Percentiles rank a stretch among this genome's conserved stretches.
phyloP scores from a whole-genome alignment of 64 coral and sea anemone genomes.

The Stichodactyla mertensii region DNA sequence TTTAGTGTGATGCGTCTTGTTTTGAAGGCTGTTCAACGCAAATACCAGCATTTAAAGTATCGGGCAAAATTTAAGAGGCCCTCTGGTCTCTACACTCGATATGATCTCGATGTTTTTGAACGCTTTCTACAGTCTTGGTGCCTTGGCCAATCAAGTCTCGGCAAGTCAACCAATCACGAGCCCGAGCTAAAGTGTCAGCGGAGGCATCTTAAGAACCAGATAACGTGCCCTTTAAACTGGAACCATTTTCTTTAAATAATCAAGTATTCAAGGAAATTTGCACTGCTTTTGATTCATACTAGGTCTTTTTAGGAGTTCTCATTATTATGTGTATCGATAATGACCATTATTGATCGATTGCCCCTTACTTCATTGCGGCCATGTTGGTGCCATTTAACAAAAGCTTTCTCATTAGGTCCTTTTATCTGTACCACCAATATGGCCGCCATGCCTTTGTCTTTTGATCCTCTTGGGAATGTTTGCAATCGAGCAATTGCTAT shows the following conservation, averaged over 20 bases:
- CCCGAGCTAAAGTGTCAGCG: background rate
- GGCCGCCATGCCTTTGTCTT: too few species aligned
- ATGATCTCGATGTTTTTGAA: background rate
- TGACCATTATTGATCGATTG: too few species aligned
- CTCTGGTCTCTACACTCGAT: background rate
- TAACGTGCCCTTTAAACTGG: background rate
- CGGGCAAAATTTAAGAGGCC: background rate
- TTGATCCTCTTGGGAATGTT: too few species aligned
- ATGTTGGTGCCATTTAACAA: too few species aligned
- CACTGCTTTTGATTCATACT: background rate
- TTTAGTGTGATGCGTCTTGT: background rate
- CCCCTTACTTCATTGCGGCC: too few species aligned
- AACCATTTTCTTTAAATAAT: background rate
- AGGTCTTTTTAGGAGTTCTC: background rate
- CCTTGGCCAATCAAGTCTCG: background rate
- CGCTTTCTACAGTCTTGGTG: background rate
- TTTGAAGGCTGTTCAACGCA: background rate
- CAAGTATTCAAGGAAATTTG: background rate
- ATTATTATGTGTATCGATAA: background rate
- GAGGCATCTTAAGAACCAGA: background rate
- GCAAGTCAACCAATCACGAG: background rate
- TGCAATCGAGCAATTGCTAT: too few species aligned
- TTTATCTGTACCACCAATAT: too few species aligned
- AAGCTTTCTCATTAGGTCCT: too few species aligned
- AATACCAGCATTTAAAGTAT: background rate